Evolutionary conservation across 2,113 vertebrate genomes (phyloP).

Genomic region (Holacanthus passer): DNA sequence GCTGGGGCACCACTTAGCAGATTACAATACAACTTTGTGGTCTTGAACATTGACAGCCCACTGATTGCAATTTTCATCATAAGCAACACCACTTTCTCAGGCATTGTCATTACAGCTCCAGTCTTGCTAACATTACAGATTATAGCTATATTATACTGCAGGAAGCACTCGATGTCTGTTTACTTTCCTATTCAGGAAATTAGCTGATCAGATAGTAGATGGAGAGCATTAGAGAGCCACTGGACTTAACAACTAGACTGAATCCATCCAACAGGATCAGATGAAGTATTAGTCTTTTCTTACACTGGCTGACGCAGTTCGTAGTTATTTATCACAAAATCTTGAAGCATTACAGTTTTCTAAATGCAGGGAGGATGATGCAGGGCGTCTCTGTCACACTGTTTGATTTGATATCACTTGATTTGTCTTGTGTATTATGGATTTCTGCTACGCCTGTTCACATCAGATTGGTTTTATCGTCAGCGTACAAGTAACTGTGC

Average conservation of each 20-base stretch:
- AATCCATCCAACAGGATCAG: constrained; percentile 37
- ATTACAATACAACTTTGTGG: not conserved
- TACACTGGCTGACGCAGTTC: constrained; percentile 4
- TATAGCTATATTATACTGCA: not conserved
- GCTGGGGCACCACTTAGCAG: not conserved
- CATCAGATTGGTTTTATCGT: not conserved
- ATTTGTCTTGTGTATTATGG: not conserved
- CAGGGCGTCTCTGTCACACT: not conserved
- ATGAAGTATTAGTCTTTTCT: constrained; percentile 27
- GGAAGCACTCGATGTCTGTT: not conserved
- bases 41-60: not conserved
- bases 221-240: constrained; percentile 19
- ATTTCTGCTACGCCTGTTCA: not conserved
- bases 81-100: not conserved
- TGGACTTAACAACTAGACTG: constrained; percentile 17
- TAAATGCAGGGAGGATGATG: not conserved
- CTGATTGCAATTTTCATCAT: not conserved
- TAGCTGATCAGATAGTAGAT: constrained; percentile 33
- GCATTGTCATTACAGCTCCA: not conserved
- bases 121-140: not conserved
- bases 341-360: constrained; percentile 19
- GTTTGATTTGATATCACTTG: constrained; percentile 12
- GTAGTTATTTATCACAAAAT: constrained; percentile 3
- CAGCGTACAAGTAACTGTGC: not conserved
- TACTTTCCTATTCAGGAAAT: constrained; percentile 22